phyloP scores from a whole-genome alignment of 37 sponge, comb jelly and placozoan genomes.

The Crambe crambe region DNA sequence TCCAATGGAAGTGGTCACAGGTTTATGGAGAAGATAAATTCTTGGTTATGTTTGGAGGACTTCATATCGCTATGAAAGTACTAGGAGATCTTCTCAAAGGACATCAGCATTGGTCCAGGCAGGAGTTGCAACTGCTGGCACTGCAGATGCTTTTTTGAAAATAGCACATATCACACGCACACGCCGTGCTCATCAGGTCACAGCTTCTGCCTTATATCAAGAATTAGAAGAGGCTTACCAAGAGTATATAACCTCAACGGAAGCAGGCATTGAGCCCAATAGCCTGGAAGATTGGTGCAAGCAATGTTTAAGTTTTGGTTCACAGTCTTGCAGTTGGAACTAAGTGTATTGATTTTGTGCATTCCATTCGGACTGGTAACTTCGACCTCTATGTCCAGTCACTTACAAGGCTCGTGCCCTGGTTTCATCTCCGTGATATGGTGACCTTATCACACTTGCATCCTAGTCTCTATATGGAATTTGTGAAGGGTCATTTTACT shows the following conservation, averaged over 20 bases:
- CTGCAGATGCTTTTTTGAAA: neutral
- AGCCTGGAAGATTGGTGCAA: neutral
- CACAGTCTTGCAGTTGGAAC: neutral
- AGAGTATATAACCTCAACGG: neutral
- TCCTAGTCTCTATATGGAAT: neutral
- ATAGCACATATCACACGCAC: slow-evolving; percentile 2
- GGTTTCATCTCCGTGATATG: slow-evolving; percentile 3
- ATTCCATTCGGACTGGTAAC: neutral
- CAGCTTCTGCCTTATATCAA: neutral
- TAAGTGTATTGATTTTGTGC: neutral
- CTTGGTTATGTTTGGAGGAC: neutral
- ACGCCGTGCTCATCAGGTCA: neutral
- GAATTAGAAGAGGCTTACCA: neutral
- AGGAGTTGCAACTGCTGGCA: slow-evolving; percentile 8
- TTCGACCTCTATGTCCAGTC: neutral
- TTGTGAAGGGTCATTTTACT: neutral
- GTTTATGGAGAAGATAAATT: neutral
- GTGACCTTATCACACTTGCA: neutral
- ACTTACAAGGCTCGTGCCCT: neutral
- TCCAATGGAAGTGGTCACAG: neutral
- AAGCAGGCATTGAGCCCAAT: neutral
- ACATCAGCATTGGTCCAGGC: neutral
- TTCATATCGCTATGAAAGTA: neutral
- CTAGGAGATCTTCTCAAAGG: slow-evolving; percentile 2
- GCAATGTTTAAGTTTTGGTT: neutral